Evolutionary conservation across 1,140 invertebrate genomes (phyloP).

Genomic region (Trichonephila inaurata): DNA sequence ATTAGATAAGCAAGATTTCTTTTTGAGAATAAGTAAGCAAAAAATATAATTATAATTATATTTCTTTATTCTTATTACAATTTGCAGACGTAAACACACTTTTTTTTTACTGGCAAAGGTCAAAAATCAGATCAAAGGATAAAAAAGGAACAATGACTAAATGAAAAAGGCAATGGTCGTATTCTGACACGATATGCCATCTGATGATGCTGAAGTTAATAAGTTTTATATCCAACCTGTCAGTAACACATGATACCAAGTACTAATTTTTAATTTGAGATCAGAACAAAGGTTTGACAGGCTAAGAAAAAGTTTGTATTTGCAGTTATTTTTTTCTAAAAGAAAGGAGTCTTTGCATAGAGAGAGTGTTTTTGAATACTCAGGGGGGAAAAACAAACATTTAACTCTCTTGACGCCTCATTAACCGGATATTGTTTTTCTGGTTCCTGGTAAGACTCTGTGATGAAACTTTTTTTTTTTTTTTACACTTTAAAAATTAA

Average conservation of each 20-base stretch:
- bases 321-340: conserved; percentile 14
- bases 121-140: not conserved
- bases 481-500: too few species aligned
- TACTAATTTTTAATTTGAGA: conserved; percentile 51
- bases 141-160: not conserved
- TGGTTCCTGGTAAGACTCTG: not conserved
- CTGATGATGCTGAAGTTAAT: conserved; percentile 29
- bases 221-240: conserved; percentile 37
- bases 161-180: not conserved
- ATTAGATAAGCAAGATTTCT: too few species aligned
- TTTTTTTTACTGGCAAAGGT: not conserved
- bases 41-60: too few species aligned
- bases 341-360: not conserved
- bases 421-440: conserved; percentile 28
- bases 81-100: too few species aligned
- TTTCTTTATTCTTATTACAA: too few species aligned
- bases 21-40: too few species aligned
- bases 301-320: conserved; percentile 1
- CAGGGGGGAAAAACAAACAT: not conserved
- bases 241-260: conserved; percentile 22
- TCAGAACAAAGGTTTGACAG: conserved; percentile 30
- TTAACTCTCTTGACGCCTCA: conserved; percentile 35
- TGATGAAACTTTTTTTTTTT: not conserved
- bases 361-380: conserved; percentile 18
- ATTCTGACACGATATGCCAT: conserved; percentile 14